These are phyloP conservation scores for Caenorhabditis sp. DNA, from an alignment of 2,888 invertebrate species.

Conservation along the genomic window DNA sequence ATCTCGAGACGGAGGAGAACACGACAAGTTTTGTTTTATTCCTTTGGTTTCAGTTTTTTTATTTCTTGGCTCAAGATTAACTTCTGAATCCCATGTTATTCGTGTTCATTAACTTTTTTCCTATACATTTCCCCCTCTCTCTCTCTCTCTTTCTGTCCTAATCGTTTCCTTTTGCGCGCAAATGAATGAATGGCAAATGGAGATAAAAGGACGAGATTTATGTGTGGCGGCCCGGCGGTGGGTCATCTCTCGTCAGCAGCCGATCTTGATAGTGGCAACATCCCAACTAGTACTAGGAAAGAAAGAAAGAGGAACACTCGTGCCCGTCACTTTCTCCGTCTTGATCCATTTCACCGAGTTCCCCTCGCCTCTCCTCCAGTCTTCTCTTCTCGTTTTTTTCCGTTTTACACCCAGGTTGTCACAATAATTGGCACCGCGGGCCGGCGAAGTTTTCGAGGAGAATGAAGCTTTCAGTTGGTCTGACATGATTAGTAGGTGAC, in stretches of 20 bases:
- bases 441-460: too few species aligned
- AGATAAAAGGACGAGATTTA: conserved; percentile 40
- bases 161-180: conserved; percentile 14
- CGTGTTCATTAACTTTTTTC: conserved; percentile 7
- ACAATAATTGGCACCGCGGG: conserved; percentile 20
- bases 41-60: too few species aligned
- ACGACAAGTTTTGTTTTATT: too few species aligned
- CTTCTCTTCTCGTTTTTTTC: background rate
- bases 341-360: background rate
- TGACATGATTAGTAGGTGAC: too few species aligned
- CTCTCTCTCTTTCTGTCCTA: conserved; percentile 13
- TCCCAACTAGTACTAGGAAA: conserved; percentile 7
- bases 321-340: too few species aligned
- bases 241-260: conserved; percentile 14
- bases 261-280: conserved; percentile 31
- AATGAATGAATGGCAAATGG: conserved; percentile 4
- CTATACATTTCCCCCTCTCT: background rate
- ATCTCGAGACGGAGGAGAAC: too few species aligned
- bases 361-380: background rate
- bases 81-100: conserved; percentile 5
- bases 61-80: too few species aligned
- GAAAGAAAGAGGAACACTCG: background rate
- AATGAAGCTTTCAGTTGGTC: background rate
- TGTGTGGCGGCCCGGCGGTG: background rate
- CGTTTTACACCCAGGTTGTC: conserved; percentile 15